These are phyloP conservation scores for Pristionchus mayeri DNA, from an alignment of 2,888 invertebrate genomes.

Conservation along the genomic window DNA sequence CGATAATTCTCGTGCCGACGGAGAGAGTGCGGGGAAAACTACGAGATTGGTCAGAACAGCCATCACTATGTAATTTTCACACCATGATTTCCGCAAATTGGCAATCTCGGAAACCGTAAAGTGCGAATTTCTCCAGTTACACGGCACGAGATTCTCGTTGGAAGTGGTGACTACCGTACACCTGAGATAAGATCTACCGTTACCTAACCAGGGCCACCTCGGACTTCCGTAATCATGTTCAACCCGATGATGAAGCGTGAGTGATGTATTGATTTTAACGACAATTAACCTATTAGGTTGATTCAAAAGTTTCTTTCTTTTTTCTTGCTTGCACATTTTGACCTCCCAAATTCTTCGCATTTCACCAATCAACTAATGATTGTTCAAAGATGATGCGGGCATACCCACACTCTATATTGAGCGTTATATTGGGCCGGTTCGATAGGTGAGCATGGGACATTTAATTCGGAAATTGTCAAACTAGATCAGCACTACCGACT, in stretches of 20 bases:
- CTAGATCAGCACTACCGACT: too few relatives aligned
- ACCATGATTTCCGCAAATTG: neutral
- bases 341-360: too few relatives aligned
- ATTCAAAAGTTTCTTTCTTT: too few relatives aligned
- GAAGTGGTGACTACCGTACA: conserved; percentile 14
- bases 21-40: neutral
- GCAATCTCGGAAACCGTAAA: neutral
- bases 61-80: neutral
- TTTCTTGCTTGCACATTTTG: too few relatives aligned
- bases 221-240: neutral
- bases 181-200: neutral
- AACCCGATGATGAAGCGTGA: conserved; percentile 27
- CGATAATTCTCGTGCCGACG: neutral
- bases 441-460: too few relatives aligned
- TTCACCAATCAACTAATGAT: too few relatives aligned
- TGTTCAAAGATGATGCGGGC: too few relatives aligned
- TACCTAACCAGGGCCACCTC: neutral
- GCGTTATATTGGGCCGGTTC: too few relatives aligned
- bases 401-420: too few relatives aligned
- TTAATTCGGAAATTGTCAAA: too few relatives aligned
- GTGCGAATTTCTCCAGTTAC: too few relatives aligned
- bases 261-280: neutral
- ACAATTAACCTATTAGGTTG: too few relatives aligned
- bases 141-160: neutral
- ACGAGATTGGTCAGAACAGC: neutral